Evolutionary conservation across 2,113 vertebrate genomes (phyloP).

Genomic region (Eupsittula cactorum): DNA sequence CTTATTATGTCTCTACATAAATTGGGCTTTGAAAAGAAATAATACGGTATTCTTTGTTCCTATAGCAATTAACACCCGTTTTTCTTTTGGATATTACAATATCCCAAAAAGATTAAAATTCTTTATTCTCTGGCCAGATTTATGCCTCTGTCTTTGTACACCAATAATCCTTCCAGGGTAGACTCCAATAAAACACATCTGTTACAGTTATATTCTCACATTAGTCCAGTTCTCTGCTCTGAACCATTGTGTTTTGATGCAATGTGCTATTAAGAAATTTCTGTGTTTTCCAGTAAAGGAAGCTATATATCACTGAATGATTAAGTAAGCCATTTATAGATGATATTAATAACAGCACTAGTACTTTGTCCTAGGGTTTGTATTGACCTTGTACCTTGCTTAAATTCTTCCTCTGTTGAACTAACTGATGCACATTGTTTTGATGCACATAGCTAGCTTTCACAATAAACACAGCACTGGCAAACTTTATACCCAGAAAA

Average conservation of each 20-base stretch:
- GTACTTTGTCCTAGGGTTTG: not conserved
- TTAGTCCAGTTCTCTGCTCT: not conserved
- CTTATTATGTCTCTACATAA: not conserved
- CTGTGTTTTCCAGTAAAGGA: not conserved
- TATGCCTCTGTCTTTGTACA: not conserved
- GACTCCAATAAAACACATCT: slow-evolving; percentile 6
- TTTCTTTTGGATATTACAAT: not conserved
- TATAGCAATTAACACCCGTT: not conserved
- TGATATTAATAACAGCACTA: not conserved
- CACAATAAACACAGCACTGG: not conserved
- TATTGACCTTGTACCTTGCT: not conserved
- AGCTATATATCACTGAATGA: not conserved
- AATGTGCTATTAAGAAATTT: not conserved
- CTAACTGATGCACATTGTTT: not conserved
- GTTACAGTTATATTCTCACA: not conserved
- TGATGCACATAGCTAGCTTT: not conserved
- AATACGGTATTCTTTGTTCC: not conserved
- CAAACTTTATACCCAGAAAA: not conserved
- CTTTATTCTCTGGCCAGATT: slow-evolving; percentile 2
- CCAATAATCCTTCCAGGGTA: not conserved
- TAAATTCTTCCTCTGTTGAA: not conserved
- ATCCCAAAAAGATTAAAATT: not conserved
- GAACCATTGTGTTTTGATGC: slow-evolving; percentile 1
- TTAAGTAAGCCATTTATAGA: not conserved
- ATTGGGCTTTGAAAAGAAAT: not conserved